A percentile compares a stretch with the other conserved stretches of the same genome.
phyloP scores from a whole-genome alignment of 1,140 invertebrate species.

The Pararge aegeria region DNA sequence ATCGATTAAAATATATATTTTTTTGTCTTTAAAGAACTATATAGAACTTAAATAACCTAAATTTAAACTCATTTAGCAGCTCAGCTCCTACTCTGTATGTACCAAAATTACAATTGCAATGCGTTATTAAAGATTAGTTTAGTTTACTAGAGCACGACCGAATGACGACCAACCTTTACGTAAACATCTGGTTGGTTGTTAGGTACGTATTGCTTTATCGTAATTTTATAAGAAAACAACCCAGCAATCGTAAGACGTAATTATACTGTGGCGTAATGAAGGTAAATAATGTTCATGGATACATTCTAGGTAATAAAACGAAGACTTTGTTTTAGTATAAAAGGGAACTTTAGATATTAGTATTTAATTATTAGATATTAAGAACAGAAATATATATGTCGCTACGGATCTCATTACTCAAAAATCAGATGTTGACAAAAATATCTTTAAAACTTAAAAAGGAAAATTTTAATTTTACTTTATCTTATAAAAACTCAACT shows the following conservation, averaged over 20 bases:
- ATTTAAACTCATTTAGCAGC: too few relatives aligned
- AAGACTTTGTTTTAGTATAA: not conserved
- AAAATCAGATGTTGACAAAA: too few relatives aligned
- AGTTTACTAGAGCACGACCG: not conserved
- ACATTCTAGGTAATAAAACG: not conserved
- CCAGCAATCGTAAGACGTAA: not conserved
- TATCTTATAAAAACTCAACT: slow-evolving; percentile 33
- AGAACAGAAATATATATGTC: too few relatives aligned
- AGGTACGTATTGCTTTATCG: not conserved
- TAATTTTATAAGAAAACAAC: not conserved
- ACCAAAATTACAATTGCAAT: too few relatives aligned
- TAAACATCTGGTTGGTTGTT: slow-evolving; percentile 9
- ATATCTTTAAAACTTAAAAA: not conserved
- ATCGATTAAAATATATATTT: too few relatives aligned
- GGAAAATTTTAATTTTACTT: not conserved
- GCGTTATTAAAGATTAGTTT: too few relatives aligned
- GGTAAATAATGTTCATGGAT: not conserved
- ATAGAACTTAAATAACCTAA: too few relatives aligned
- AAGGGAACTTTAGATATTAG: too few relatives aligned
- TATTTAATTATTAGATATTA: too few relatives aligned
- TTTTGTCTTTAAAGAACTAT: too few relatives aligned
- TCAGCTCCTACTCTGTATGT: too few relatives aligned
- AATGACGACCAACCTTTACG: slow-evolving; percentile 2
- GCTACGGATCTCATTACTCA: too few relatives aligned
- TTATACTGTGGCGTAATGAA: not conserved